Conservation (phyloP, 2,113 vertebrate genomes). For the Aptenodytes patagonicus region DNA sequence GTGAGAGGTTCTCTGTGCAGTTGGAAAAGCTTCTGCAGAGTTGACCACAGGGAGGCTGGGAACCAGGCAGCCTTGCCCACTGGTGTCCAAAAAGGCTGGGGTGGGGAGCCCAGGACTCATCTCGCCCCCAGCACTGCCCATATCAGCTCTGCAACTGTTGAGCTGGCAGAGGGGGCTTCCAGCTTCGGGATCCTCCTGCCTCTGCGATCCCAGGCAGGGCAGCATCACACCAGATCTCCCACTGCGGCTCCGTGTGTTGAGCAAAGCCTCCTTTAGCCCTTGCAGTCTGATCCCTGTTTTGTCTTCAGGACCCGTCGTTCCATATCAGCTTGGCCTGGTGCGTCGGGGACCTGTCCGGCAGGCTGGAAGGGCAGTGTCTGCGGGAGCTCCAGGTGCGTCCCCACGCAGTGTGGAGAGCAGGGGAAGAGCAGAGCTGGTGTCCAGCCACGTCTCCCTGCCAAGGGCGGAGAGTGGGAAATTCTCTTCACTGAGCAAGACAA, state of each 20-base stretch:
- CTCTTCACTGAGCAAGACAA: background rate
- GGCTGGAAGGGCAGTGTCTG: slow-evolving; percentile 74
- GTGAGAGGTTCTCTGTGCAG: background rate
- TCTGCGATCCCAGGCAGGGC: background rate
- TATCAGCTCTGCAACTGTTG: background rate
- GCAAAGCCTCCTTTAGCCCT: background rate
- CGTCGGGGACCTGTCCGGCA: slow-evolving; percentile 77
- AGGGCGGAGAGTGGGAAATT: background rate
- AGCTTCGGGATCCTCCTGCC: background rate
- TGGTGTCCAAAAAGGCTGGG: background rate
- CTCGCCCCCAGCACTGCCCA: background rate
- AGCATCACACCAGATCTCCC: background rate
- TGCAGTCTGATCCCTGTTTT: background rate
- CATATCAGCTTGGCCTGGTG: slow-evolving; percentile 96
- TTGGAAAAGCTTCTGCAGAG: background rate
- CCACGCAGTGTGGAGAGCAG: background rate
- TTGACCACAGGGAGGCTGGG: background rate
- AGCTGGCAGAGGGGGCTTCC: background rate
- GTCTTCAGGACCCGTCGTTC: slow-evolving; percentile 87
- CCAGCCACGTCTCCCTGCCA: background rate
- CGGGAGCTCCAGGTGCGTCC: slow-evolving; percentile 84
- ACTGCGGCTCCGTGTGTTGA: fast-evolving
- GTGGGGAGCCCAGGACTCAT: background rate
- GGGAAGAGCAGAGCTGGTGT: background rate
- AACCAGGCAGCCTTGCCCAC: background rate